Evolutionary conservation across 2,888 invertebrate genomes (phyloP).

Genomic region (Helicoverpa assulta): DNA sequence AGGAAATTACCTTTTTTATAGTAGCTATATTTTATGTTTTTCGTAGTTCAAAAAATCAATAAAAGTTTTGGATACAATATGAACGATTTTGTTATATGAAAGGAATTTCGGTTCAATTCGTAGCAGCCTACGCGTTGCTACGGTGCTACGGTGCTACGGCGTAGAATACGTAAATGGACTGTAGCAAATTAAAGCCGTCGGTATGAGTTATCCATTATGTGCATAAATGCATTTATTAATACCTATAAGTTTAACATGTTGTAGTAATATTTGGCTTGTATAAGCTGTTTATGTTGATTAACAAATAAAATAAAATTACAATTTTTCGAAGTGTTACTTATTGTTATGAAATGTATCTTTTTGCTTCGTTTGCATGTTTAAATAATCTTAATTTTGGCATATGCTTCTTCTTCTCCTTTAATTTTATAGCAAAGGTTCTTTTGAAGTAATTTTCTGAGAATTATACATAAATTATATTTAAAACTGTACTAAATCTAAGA

Average conservation of each 20-base stretch:
- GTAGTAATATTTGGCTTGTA: neutral
- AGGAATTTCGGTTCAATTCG: slow-evolving; percentile 36
- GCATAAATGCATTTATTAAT: slow-evolving; percentile 9
- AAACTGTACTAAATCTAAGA: too few species aligned
- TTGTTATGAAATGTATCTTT: too few species aligned
- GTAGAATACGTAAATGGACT: slow-evolving; percentile 43
- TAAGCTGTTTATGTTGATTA: neutral
- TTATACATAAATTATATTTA: too few species aligned
- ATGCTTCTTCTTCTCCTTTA: too few species aligned
- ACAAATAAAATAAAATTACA: too few species aligned
- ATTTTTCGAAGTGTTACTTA: too few species aligned
- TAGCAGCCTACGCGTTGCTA: slow-evolving; percentile 36
- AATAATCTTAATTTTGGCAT: too few species aligned
- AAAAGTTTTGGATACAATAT: slow-evolving; percentile 23
- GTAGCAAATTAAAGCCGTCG: slow-evolving; percentile 33
- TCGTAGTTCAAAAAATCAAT: slow-evolving; percentile 4
- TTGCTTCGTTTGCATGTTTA: too few species aligned
- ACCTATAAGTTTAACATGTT: neutral
- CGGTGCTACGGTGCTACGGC: slow-evolving; percentile 42
- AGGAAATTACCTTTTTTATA: neutral
- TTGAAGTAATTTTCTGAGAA: too few species aligned
- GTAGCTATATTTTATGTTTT: neutral
- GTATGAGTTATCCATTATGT: slow-evolving; percentile 11
- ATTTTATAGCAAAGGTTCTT: too few species aligned
- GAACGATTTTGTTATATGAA: slow-evolving; percentile 46